Base-by-base conservation (phyloP, 2,797 vertebrate species). In the Leuciscus waleckii region DNA sequence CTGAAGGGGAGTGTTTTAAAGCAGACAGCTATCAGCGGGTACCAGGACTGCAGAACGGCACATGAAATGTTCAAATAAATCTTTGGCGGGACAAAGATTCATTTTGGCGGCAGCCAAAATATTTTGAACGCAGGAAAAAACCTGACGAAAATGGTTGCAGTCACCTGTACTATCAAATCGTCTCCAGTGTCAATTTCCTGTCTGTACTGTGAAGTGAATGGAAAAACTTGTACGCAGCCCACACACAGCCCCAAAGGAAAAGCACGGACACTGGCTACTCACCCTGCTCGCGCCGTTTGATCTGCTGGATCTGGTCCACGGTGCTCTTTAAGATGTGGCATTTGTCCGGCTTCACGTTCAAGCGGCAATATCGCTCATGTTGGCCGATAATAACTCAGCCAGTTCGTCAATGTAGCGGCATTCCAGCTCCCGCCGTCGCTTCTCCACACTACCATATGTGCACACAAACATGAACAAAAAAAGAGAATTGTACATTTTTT, bases 271-370 rank as follows among this genome's bases (percentile, higher is more conserved):
- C 73, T 49, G 79, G 49, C 67, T 56, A 26, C 90, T 95, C 93
- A 99, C 98, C 97, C 94, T 96, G 97, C 90, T 98, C 97, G 46
- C 96, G 94, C 88, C 96, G 96, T 91, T 97, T 98, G 94, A 98
- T 97, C 93, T 97, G 95, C 95, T 98, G 98, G 94, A 99, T 98
- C 95, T 98, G 97, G 92, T 97, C 97, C 86, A 99, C 97, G 0
- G 97, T 98, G 92, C 96, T 98, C 89, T 96, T 97, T 39, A 99
- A 95, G 91, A 98, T 97, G 93, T 97, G 97, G 95, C 97, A 98
- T 95, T 98, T 98, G 94, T 99, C 98, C 0, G 97, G 97, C 89
- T 98, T 98, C 91, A 96, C 95, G 5, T 95, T 98, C 90, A 99
- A 94, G 63, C 95, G 93, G 97, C 95, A n/a, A 99, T 98, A 93